These are phyloP conservation scores for Drosophila arizonae DNA, from an alignment of 1,140 invertebrate species.

Conservation along the genomic window DNA sequence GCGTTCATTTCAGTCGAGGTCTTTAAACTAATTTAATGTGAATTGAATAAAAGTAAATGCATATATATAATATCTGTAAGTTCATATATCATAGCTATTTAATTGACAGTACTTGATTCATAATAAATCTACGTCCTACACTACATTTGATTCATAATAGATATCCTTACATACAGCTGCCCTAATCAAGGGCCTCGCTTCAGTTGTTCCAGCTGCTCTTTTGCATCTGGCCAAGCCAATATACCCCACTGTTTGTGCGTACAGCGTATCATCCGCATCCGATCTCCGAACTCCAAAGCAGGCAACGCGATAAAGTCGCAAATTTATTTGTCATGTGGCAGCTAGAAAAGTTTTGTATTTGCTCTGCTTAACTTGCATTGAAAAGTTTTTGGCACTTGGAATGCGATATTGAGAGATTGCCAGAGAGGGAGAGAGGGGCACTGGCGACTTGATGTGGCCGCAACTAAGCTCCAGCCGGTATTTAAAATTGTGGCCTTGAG, in stretches of 20 bases:
- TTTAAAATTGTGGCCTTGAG: constrained; percentile 32
- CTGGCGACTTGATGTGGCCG: too few species aligned
- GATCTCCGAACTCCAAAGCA: constrained; percentile 1
- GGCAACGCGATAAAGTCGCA: constrained; percentile 23
- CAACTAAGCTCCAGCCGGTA: background rate
- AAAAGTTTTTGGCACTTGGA: constrained; percentile 2
- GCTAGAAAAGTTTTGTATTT: constrained; percentile 14
- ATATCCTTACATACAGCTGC: too few species aligned
- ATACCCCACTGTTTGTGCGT: background rate
- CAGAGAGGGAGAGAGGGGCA: too few species aligned
- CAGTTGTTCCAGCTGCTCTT: too few species aligned
- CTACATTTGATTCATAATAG: too few species aligned
- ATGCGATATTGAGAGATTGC: constrained; percentile 11
- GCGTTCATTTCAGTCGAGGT: background rate
- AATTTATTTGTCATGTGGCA: constrained; percentile 22
- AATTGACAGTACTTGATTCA: too few species aligned
- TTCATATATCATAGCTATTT: too few species aligned
- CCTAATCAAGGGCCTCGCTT: too few species aligned
- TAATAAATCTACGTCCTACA: too few species aligned
- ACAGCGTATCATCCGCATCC: background rate
- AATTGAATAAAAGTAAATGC: too few species aligned
- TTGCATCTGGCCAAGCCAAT: background rate
- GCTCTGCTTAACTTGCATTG: background rate
- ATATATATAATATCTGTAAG: too few species aligned
- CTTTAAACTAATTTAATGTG: too few species aligned